These are phyloP conservation scores for Limnephilus marmoratus DNA, from an alignment of 2,888 invertebrate species.

Conservation along the genomic window DNA sequence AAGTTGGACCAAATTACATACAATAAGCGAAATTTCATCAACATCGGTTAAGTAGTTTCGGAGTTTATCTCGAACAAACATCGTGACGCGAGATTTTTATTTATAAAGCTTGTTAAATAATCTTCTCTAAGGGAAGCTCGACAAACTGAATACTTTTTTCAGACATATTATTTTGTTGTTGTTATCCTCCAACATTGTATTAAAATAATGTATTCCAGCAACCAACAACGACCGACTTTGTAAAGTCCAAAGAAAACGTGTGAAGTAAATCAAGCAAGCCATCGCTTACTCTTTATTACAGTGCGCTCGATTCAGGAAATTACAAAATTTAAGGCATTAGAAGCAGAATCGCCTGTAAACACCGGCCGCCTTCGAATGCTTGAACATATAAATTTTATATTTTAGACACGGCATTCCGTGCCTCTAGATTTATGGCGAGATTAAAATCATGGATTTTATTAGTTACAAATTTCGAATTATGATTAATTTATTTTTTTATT, in stretches of 20 bases:
- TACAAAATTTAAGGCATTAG: slow-evolving; percentile 52
- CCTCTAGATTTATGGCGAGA: slow-evolving; percentile 37
- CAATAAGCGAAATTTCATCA: too few relatives aligned
- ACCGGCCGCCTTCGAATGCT: slow-evolving; percentile 39
- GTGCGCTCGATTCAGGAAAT: slow-evolving; percentile 51
- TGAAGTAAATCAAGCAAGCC: slow-evolving; percentile 47
- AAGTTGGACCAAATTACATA: too few relatives aligned
- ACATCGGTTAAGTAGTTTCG: too few relatives aligned
- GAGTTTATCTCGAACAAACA: too few relatives aligned
- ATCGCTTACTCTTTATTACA: slow-evolving; percentile 43
- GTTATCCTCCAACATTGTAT: not conserved
- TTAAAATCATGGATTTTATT: slow-evolving; percentile 33
- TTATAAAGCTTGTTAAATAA: too few relatives aligned
- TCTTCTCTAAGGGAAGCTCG: too few relatives aligned
- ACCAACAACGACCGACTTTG: not conserved
- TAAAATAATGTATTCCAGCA: not conserved
- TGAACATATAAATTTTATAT: slow-evolving; percentile 48
- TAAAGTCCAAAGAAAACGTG: slow-evolving; percentile 24
- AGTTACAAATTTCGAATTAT: not conserved
- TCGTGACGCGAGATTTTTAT: too few relatives aligned
- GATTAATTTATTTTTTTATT: slow-evolving; percentile 2
- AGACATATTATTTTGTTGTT: not conserved
- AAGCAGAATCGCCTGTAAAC: slow-evolving; percentile 45
- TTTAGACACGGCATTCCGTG: slow-evolving; percentile 44
- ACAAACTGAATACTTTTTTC: not conserved